Percentiles rank a stretch among this genome's conserved stretches.
These are phyloP conservation scores for Enteromius radiatus DNA, from an alignment of 2,797 vertebrate species.

Conservation along the genomic window DNA sequence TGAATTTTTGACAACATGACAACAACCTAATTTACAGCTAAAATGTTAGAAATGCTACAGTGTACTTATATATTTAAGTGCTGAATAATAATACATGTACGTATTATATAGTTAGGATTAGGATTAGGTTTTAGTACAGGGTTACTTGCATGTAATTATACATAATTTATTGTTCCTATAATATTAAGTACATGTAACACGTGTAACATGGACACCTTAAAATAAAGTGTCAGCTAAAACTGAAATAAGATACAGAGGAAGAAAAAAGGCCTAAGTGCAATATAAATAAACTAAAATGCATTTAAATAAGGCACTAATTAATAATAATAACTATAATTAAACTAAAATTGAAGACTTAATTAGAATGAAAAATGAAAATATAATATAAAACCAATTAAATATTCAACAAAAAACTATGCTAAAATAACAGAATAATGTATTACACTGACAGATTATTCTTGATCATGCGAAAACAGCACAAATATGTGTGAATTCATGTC, in stretches of 20 bases:
- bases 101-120: too few relatives aligned
- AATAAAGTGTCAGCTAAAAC: too few relatives aligned
- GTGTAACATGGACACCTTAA: too few relatives aligned
- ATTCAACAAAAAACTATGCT: not conserved
- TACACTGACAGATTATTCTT: not conserved
- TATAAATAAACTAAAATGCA: not conserved
- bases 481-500: not conserved
- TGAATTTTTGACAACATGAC: not conserved
- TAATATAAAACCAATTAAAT: not conserved
- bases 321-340: too few relatives aligned
- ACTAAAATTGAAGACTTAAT: not conserved
- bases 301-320: not conserved
- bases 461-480: not conserved
- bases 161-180: too few relatives aligned
- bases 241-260: not conserved
- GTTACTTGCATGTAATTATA: too few relatives aligned
- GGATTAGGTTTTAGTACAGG: too few relatives aligned
- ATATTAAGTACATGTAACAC: too few relatives aligned
- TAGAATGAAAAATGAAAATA: not conserved
- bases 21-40: not conserved
- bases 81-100: too few relatives aligned
- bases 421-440: not conserved
- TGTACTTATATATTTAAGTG: too few relatives aligned
- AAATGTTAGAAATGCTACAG: too few relatives aligned
- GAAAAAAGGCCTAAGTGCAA: not conserved